Evolutionary conservation across 2,888 invertebrate genomes (phyloP).

Genomic region (Trissolcus japonicus): DNA sequence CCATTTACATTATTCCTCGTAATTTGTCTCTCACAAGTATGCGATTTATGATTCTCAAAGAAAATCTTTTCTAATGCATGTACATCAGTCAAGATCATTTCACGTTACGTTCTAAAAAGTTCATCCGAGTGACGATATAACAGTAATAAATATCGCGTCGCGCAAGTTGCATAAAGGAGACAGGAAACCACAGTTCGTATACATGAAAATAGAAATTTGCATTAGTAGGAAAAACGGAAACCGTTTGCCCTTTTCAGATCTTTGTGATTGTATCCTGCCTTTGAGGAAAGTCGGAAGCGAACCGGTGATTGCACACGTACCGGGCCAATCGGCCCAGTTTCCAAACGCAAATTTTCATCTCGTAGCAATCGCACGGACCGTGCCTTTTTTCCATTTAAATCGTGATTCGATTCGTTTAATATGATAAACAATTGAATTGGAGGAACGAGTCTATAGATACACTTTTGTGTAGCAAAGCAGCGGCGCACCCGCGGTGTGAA

Average conservation of each 20-base stretch:
- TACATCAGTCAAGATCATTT: constrained; percentile 15
- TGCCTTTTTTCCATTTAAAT: constrained; percentile 38
- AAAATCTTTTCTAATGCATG: background rate
- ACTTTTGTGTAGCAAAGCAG: constrained; percentile 1
- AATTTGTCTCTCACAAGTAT: no score
- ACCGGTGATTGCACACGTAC: constrained; percentile 21
- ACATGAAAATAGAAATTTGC: constrained; percentile 59
- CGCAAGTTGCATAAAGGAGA: constrained; percentile 32
- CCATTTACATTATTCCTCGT: no score
- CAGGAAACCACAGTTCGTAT: constrained; percentile 51
- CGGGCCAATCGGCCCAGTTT: constrained; percentile 36
- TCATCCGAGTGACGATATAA: constrained; percentile 36
- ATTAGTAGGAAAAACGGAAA: constrained; percentile 51
- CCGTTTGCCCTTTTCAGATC: constrained; percentile 43
- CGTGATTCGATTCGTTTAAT: constrained; percentile 40
- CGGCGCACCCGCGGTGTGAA: constrained; percentile 12
- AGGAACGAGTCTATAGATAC: constrained; percentile 11
- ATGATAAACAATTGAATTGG: constrained; percentile 32
- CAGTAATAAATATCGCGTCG: constrained; percentile 30
- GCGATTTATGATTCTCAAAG: background rate
- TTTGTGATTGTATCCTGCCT: constrained; percentile 53
- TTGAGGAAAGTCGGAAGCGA: constrained; percentile 51
- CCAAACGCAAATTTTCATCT: constrained; percentile 33
- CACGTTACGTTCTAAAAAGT: constrained; percentile 52
- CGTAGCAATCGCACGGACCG: constrained; percentile 19